Evolutionary conservation across 2,797 vertebrate genomes (phyloP).

Genomic region (Limnodromus scolopaceus): DNA sequence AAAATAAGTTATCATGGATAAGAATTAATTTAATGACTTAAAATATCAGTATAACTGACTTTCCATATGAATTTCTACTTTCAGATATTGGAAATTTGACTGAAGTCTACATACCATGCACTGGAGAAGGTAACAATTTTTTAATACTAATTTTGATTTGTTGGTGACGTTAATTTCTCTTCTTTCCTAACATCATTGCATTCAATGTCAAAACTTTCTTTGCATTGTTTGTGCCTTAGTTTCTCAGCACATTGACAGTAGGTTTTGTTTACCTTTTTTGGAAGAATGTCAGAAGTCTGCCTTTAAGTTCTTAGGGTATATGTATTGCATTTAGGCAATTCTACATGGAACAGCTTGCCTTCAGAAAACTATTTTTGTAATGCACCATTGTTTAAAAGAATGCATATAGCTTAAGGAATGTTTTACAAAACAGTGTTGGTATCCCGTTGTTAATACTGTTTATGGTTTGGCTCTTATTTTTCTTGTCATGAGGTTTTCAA

Average conservation of each 20-base stretch:
- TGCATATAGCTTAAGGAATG: background rate
- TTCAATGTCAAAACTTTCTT: background rate
- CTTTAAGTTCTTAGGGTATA: background rate
- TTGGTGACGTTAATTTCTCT: background rate
- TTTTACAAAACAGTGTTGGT: background rate
- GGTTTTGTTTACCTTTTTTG: background rate
- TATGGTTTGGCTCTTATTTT: background rate
- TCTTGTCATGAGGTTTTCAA: background rate
- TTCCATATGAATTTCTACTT: background rate
- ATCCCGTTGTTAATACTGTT: background rate
- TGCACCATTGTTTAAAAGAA: background rate
- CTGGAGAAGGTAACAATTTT: constrained; percentile 44
- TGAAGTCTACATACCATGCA: background rate
- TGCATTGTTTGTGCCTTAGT: background rate
- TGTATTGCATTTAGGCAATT: background rate
- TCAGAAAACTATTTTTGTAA: background rate
- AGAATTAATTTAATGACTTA: background rate
- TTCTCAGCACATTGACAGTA: background rate
- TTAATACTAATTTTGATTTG: background rate
- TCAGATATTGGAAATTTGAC: constrained; percentile 45
- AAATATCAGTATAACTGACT: background rate
- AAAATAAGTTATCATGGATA: background rate
- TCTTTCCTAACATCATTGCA: background rate
- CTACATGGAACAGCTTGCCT: background rate
- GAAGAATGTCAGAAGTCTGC: background rate